Evolutionary conservation across 2,888 invertebrate species (phyloP).

Genomic region (Sphinx pinastri): DNA sequence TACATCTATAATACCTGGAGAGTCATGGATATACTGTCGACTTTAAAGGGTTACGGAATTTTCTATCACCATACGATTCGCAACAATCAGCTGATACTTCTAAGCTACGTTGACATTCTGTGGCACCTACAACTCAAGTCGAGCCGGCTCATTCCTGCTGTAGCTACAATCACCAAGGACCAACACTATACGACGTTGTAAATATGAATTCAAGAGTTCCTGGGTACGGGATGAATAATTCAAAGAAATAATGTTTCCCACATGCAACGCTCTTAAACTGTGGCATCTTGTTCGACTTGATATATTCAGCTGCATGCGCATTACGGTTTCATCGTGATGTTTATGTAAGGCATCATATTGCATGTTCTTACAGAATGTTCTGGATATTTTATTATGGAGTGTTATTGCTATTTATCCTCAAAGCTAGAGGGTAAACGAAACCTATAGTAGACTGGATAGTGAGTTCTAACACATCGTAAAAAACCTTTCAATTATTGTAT

Average conservation of each 20-base stretch:
- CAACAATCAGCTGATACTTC: no score
- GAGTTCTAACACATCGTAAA: no score
- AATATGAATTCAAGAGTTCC: conserved; percentile 7
- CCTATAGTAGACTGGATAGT: no score
- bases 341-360: conserved; percentile 17
- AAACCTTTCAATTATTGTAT: no score
- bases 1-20: no score
- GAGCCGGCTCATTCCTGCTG: no score
- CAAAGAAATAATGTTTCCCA: conserved; percentile 24
- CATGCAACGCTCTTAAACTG: conserved; percentile 21
- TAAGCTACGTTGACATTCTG: no score
- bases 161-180: neutral
- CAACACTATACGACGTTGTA: neutral
- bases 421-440: no score
- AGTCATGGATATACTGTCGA: no score
- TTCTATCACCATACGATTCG: neutral
- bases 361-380: neutral
- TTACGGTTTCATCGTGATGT: conserved; percentile 27
- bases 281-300: conserved; percentile 18
- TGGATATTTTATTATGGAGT: neutral
- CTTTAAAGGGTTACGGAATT: neutral
- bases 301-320: conserved; percentile 28
- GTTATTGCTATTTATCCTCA: neutral
- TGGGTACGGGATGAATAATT: conserved; percentile 16
- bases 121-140: no score